These are phyloP conservation scores for Mystacides longicornis DNA, from an alignment of 2,888 invertebrate species.

Conservation along the genomic window DNA sequence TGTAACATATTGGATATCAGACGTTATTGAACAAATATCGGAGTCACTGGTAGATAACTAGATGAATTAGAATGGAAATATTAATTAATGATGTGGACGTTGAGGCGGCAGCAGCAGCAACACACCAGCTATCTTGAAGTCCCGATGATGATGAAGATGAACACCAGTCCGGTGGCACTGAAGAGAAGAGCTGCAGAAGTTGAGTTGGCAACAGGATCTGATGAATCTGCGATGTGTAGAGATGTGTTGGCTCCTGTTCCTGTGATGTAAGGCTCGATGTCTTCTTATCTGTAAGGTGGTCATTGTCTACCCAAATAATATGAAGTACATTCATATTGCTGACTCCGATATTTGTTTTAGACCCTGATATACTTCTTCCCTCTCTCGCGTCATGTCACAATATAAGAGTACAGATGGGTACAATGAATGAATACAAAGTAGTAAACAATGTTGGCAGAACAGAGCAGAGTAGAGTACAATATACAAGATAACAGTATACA, in stretches of 20 bases:
- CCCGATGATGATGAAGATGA: background rate
- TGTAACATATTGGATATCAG: background rate
- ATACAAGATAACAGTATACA: too few species aligned
- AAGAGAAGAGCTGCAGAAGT: background rate
- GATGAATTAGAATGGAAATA: background rate
- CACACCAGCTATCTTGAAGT: conserved; percentile 4
- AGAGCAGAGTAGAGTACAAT: background rate
- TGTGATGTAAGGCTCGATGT: conserved; percentile 3
- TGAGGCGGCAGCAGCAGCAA: conserved; percentile 17
- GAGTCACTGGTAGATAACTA: conserved; percentile 9
- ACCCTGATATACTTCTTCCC: background rate
- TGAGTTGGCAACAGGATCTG: background rate
- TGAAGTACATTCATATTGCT: conserved; percentile 14
- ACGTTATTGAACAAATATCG: conserved; percentile 11
- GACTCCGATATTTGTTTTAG: conserved; percentile 22
- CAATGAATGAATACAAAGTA: background rate
- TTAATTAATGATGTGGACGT: conserved; percentile 10
- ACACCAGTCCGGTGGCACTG: conserved; percentile 5
- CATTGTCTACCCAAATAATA: conserved; percentile 24
- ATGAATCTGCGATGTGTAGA: conserved; percentile 5
- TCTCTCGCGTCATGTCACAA: background rate
- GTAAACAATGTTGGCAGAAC: background rate
- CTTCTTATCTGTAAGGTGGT: conserved; percentile 24
- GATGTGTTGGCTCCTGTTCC: background rate
- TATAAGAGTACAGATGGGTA: background rate